Conservation (phyloP, 2,888 invertebrate genomes). For the Sinodicranocentrus sp. region DNA sequence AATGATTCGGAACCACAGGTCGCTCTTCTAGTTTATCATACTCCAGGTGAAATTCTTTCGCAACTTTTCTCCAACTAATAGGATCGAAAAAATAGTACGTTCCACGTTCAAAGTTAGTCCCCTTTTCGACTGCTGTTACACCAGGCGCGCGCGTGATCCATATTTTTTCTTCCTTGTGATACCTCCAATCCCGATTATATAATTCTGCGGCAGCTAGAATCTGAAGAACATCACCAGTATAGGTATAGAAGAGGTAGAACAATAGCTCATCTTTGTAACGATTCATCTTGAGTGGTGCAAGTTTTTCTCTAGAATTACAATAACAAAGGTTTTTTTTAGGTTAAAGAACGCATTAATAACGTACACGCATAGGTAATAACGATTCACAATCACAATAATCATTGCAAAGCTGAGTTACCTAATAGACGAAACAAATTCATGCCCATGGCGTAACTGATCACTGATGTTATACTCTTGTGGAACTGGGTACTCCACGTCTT, state of each 20-base stretch:
- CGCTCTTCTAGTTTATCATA: slow-evolving; percentile 98
- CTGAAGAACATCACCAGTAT: slow-evolving; percentile 98
- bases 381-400: not conserved
- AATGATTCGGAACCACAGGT: slow-evolving; percentile 86
- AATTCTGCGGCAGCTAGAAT: slow-evolving; percentile 79
- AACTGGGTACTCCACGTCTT: slow-evolving; percentile 99
- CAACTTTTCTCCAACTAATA: slow-evolving; percentile 98
- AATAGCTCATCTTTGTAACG: slow-evolving; percentile 99
- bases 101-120: slow-evolving; percentile 97
- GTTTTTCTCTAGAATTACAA: slow-evolving; percentile 86
- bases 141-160: slow-evolving; percentile 99
- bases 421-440: slow-evolving; percentile 85
- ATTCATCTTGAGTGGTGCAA: slow-evolving; percentile 96
- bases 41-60: slow-evolving; percentile 99
- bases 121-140: slow-evolving; percentile 96
- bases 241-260: slow-evolving; percentile 99
- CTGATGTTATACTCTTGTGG: slow-evolving; percentile 99
- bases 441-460: slow-evolving; percentile 75
- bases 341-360: no score
- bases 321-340: no score
- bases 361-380: no score
- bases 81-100: slow-evolving; percentile 99
- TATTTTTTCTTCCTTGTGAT: slow-evolving; percentile 99
- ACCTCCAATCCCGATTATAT: slow-evolving; percentile 99
- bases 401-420: slow-evolving; percentile 79